A percentile compares a stretch with the other conserved stretches of the same genome.
phyloP scores from a whole-genome alignment of 2,113 vertebrate species.

The Hippocampus guttulatus region DNA sequence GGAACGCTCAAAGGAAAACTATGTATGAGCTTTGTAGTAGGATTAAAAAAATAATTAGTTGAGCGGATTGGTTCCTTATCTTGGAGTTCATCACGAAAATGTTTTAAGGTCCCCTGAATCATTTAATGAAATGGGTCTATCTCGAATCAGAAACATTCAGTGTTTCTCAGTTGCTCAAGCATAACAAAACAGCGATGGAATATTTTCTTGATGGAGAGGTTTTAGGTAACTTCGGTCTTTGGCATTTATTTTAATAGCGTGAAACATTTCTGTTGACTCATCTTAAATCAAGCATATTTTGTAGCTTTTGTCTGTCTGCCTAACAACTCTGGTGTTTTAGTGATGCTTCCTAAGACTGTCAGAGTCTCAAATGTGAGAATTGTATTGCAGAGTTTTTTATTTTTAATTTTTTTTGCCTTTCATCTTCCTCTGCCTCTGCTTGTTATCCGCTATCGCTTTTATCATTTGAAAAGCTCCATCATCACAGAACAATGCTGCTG shows the following conservation, averaged over 20 bases:
- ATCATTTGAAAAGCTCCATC: slow-evolving; percentile 36
- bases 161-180: background rate
- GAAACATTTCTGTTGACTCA: slow-evolving; percentile 15
- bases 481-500: slow-evolving; percentile 15
- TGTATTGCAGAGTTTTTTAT: slow-evolving; percentile 31
- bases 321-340: slow-evolving; percentile 46
- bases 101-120: background rate
- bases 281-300: slow-evolving; percentile 23
- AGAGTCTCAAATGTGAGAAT: slow-evolving; percentile 32
- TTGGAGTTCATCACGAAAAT: background rate
- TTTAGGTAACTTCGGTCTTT: slow-evolving; percentile 5
- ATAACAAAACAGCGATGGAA: background rate
- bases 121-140: background rate
- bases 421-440: slow-evolving; percentile 39
- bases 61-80: background rate
- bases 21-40: background rate
- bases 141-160: background rate
- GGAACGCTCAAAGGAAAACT: background rate
- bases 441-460: slow-evolving; percentile 50
- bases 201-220: background rate
- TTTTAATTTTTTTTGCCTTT: slow-evolving; percentile 32
- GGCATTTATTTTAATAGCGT: slow-evolving; percentile 2
- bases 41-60: background rate
- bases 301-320: slow-evolving; percentile 23
- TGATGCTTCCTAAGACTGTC: slow-evolving; percentile 54